phyloP scores from a whole-genome alignment of 2,888 invertebrate genomes.

The Hedya salicella region DNA sequence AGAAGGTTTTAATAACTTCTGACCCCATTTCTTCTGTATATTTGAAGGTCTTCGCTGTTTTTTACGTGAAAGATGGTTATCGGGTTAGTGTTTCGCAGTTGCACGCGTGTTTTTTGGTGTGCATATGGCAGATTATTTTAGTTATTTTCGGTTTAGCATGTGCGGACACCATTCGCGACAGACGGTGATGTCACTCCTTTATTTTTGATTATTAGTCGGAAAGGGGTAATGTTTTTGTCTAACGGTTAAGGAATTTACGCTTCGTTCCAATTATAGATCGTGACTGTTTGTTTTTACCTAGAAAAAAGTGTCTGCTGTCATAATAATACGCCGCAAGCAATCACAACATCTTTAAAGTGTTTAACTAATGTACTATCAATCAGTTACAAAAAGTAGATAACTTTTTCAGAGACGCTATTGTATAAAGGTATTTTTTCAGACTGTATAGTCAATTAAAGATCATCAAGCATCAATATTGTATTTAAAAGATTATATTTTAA shows the following conservation, averaged over 20 bases:
- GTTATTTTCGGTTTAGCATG: slow-evolving; percentile 81
- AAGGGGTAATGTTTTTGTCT: slow-evolving; percentile 72
- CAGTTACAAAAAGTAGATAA: neutral
- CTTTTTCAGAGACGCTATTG: too few relatives aligned
- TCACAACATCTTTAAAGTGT: neutral
- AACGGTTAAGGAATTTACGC: slow-evolving; percentile 50
- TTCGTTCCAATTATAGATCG: slow-evolving; percentile 57
- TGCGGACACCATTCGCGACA: slow-evolving; percentile 75
- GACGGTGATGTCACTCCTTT: slow-evolving; percentile 80
- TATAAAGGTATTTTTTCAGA: too few relatives aligned
- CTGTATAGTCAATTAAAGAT: too few relatives aligned
- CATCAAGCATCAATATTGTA: too few relatives aligned
- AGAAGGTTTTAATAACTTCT: slow-evolving; percentile 54
- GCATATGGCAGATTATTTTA: slow-evolving; percentile 76
- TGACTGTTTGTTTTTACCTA: slow-evolving; percentile 46
- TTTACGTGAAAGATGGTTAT: slow-evolving; percentile 63
- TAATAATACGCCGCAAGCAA: slow-evolving; percentile 23
- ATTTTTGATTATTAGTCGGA: slow-evolving; percentile 67
- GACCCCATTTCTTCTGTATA: slow-evolving; percentile 59
- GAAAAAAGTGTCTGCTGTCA: slow-evolving; percentile 24
- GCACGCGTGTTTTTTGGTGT: slow-evolving; percentile 64
- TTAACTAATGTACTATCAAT: neutral
- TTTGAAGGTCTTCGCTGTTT: slow-evolving; percentile 60
- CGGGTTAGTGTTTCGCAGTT: slow-evolving; percentile 60
- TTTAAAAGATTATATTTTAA: too few relatives aligned